Conservation (phyloP, 2,888 invertebrate species). For the Thysanoteuthis rhombus region DNA sequence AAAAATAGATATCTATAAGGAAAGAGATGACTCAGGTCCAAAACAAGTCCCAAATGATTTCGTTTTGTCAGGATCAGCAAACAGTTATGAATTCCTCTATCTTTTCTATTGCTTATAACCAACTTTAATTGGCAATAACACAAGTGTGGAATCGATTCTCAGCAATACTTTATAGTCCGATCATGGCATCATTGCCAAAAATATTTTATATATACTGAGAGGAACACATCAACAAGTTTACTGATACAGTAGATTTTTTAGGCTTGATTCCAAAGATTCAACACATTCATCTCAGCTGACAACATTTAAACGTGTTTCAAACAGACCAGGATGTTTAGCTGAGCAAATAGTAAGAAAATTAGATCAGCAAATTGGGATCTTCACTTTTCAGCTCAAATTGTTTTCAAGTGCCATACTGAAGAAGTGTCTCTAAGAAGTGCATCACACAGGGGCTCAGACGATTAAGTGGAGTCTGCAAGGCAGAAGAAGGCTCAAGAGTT, state of each 20-base stretch:
- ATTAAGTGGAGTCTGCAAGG: too few relatives aligned
- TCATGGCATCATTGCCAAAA: background rate
- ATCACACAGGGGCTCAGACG: too few relatives aligned
- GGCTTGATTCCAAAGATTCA: background rate
- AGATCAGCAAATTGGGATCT: too few relatives aligned
- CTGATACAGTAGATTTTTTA: background rate
- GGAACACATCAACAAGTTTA: background rate
- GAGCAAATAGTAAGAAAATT: too few relatives aligned
- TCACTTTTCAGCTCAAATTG: too few relatives aligned
- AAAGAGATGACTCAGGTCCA: background rate
- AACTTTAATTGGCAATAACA: background rate
- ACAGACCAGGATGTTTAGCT: too few relatives aligned
- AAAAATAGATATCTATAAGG: too few relatives aligned
- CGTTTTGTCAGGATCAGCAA: background rate
- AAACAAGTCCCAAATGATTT: background rate
- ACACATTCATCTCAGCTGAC: background rate
- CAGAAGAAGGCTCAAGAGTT: too few relatives aligned
- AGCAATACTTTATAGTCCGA: background rate
- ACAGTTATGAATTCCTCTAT: background rate
- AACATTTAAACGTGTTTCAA: too few relatives aligned
- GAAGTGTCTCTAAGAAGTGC: too few relatives aligned
- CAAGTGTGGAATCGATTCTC: background rate
- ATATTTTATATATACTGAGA: background rate
- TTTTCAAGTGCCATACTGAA: too few relatives aligned
- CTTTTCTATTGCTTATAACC: background rate